Base-by-base conservation (phyloP, 2,797 vertebrate species). In the Antrozous pallidus region DNA sequence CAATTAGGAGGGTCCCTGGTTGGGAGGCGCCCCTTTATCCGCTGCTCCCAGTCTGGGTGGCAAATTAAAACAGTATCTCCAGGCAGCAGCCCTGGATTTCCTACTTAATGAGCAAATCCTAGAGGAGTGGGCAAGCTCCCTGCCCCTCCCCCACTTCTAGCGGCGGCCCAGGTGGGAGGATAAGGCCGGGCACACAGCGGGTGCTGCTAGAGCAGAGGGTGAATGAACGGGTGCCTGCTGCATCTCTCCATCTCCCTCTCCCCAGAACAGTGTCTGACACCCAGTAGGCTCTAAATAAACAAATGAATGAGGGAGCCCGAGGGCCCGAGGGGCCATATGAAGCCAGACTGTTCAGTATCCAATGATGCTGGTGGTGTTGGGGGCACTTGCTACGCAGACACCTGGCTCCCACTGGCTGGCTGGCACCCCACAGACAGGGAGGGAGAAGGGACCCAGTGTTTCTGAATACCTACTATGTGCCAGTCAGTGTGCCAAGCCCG, bases 41-140 rank as follows among this genome's bases (percentile, higher is more conserved):
- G 7, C 77, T 77, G 86, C 58, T 74, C 49, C 58, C 31, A 2
- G 33, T 75, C 92, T 47, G 40, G 45, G 45, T 13, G 31, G 81
- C 69, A 88, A 92, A 81, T 90, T 73, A 42, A 82, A 95, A 58
- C 80, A 33, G 31, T 47, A n/a, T 81, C 13, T 0, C 69, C 58
- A 28, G 80, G 63, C 69, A 51, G 56, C 8, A 7, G 67, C 54
- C 91, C 70, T 28, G 10, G 71, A 36, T 91, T 83, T 70, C 67
- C 93, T 92, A 87, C 71, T 83, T 67, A 86, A 69, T 84, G 69
- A 93, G 67, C 42, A 73, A 74, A 88, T 49, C 61, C 33, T 9
- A 3, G 61, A 51, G 80, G 67, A 70, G 22, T 8, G 38, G 58
- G 65, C 33, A 14, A 3, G 45, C 42, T 24, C 63, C 65, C 38